Conservation (phyloP, 2,797 vertebrate genomes). For the Girardinus metallicus region DNA sequence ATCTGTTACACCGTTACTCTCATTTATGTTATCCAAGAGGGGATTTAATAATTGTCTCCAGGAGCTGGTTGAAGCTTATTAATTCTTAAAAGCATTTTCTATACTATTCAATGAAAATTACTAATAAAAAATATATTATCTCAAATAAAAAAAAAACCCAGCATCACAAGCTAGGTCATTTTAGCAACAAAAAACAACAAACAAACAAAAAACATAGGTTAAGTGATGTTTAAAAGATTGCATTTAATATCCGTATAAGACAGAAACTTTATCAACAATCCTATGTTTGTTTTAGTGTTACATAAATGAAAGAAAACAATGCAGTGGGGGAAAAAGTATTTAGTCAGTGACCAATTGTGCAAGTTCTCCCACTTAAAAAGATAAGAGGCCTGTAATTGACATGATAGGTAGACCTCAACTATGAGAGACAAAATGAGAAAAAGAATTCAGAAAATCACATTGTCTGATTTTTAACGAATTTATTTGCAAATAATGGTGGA, state of each 20-base stretch:
- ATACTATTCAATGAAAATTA: not conserved
- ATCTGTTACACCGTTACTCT: not conserved
- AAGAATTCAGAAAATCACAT: too few relatives aligned
- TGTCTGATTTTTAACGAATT: too few relatives aligned
- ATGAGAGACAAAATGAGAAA: too few relatives aligned
- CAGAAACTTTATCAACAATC: not conserved
- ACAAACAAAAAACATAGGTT: not conserved
- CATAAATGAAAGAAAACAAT: not conserved
- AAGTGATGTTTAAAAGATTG: not conserved
- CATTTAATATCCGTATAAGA: not conserved
- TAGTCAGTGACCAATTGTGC: too few relatives aligned
- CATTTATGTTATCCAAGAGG: not conserved
- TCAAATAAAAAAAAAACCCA: not conserved
- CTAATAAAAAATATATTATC: not conserved
- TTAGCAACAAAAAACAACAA: not conserved
- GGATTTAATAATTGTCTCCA: not conserved
- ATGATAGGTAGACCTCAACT: too few relatives aligned
- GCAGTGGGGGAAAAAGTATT: too few relatives aligned
- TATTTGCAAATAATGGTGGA: too few relatives aligned
- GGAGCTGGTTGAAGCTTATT: not conserved
- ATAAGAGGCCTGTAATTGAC: too few relatives aligned
- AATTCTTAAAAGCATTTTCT: not conserved
- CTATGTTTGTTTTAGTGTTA: not conserved
- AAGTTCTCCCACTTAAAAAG: too few relatives aligned
- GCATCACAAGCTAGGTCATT: not conserved